Percentiles rank a stretch among this genome's conserved stretches.
phyloP scores from a whole-genome alignment of 2,888 invertebrate species.

The Drosophila nigricruria region DNA sequence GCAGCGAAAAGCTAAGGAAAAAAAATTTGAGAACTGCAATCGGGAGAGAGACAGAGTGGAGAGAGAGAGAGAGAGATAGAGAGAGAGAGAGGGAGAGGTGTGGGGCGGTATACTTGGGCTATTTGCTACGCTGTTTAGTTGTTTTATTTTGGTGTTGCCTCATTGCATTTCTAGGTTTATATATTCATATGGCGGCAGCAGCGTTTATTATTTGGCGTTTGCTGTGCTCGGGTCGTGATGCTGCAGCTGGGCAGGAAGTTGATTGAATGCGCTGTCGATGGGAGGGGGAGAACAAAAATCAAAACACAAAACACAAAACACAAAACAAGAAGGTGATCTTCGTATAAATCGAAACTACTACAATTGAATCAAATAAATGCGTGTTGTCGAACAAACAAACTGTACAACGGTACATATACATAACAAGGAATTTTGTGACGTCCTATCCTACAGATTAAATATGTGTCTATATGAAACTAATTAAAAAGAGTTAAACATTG shows the following conservation, averaged over 20 bases:
- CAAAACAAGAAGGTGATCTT: neutral
- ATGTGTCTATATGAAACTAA: conserved; percentile 22
- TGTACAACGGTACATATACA: conserved; percentile 32
- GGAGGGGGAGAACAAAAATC: conserved; percentile 8
- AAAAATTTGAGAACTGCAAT: conserved; percentile 55
- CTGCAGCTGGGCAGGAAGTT: conserved; percentile 45
- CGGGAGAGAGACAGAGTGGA: neutral
- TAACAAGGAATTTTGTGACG: conserved; percentile 63
- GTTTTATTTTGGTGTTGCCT: conserved; percentile 63
- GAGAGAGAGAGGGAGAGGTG: neutral
- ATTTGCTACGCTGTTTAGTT: conserved; percentile 9
- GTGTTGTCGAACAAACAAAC: conserved; percentile 37
- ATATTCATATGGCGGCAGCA: conserved; percentile 54
- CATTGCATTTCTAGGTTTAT: conserved; percentile 77
- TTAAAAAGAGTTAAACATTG: conserved; percentile 37
- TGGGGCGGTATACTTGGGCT: conserved; percentile 22
- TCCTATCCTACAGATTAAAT: conserved; percentile 18
- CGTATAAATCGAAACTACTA: conserved; percentile 30
- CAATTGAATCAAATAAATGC: conserved; percentile 39
- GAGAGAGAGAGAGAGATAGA: neutral
- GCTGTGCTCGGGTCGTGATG: conserved; percentile 35
- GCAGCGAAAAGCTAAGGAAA: conserved; percentile 32
- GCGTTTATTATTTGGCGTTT: conserved; percentile 36
- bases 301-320: neutral
- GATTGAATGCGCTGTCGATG: neutral